These are phyloP conservation scores for Melanotaenia parkinsoni DNA, from an alignment of 2,797 vertebrate species.

Conservation along the genomic window DNA sequence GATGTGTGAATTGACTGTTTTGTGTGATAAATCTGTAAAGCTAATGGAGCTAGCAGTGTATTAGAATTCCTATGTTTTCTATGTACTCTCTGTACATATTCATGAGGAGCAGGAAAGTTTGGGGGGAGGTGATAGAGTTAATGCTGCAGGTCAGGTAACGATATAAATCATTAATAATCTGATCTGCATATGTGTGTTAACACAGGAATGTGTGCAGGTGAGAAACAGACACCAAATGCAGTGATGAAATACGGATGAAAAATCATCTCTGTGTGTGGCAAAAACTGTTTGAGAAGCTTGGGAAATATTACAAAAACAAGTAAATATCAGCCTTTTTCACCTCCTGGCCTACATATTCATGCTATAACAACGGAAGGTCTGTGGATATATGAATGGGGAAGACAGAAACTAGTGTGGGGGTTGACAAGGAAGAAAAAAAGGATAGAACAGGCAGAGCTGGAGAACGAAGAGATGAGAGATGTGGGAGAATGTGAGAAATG, in stretches of 20 bases:
- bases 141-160: conserved; percentile 56
- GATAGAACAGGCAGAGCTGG: conserved; percentile 22
- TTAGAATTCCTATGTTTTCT: conserved; percentile 26
- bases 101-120: conserved; percentile 47
- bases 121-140: conserved; percentile 41
- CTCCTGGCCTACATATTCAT: conserved; percentile 48
- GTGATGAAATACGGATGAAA: conserved; percentile 19
- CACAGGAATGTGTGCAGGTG: conserved; percentile 20
- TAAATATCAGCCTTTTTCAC: conserved; percentile 37
- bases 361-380: conserved; percentile 21
- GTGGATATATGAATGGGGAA: conserved; percentile 42
- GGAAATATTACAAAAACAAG: conserved; percentile 27
- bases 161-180: conserved; percentile 62
- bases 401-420: conserved; percentile 11
- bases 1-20: conserved; percentile 53
- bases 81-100: conserved; percentile 45
- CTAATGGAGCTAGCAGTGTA: conserved; percentile 45
- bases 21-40: conserved; percentile 45
- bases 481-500: conserved; percentile 70
- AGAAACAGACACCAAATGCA: conserved; percentile 9
- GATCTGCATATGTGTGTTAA: conserved; percentile 53
- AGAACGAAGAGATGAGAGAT: conserved; percentile 56
- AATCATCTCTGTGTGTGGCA: not conserved
- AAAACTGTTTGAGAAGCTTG: conserved; percentile 7
- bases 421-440: conserved; percentile 19